Evolutionary conservation across 2,113 vertebrate genomes (phyloP).

Genomic region (Mionectes macconnelli): DNA sequence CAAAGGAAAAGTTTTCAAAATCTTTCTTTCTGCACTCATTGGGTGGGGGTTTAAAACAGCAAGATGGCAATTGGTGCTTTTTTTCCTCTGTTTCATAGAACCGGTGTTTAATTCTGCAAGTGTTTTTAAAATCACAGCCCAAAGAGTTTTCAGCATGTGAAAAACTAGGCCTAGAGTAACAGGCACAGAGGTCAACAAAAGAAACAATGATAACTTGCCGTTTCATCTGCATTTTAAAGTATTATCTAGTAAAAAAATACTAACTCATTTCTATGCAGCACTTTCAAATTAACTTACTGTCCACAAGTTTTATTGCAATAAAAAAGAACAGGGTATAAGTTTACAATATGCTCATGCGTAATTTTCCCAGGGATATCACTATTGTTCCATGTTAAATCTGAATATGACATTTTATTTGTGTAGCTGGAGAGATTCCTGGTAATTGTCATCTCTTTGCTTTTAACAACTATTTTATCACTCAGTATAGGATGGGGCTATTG

Average conservation of each 20-base stretch:
- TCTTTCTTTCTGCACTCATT: background rate
- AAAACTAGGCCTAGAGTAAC: background rate
- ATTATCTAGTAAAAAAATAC: background rate
- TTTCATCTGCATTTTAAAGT: background rate
- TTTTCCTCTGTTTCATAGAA: background rate
- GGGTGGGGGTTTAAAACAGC: background rate
- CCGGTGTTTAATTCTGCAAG: background rate
- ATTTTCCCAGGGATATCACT: background rate
- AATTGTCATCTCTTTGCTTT: background rate
- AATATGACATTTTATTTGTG: background rate
- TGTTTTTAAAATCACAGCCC: background rate
- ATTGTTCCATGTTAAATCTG: background rate
- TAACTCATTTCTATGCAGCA: background rate
- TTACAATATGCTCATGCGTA: background rate
- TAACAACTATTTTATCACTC: background rate
- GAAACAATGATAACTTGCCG: background rate
- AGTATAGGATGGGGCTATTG: background rate
- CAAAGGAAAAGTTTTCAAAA: background rate
- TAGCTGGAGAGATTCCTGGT: background rate
- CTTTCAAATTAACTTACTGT: background rate
- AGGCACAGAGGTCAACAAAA: background rate
- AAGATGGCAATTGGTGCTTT: accelerated
- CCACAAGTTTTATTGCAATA: background rate
- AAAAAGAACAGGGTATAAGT: background rate
- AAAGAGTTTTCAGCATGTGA: background rate